Base-by-base conservation (phyloP, 2,888 invertebrate species). In the Euphydryas editha region DNA sequence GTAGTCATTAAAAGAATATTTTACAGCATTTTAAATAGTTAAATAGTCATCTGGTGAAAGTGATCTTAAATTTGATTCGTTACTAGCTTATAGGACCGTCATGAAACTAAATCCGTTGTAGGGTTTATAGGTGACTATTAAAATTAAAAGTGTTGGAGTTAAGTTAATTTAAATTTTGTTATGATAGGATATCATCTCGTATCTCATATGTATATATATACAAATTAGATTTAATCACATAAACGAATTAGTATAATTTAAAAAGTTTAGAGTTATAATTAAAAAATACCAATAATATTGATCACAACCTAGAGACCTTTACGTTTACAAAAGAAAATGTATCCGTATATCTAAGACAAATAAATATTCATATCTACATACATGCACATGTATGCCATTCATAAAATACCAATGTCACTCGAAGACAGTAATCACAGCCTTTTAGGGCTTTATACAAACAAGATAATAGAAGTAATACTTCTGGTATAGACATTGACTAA, bases 21-120 rank as follows among this genome's bases (percentile, higher is more conserved):
- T 92, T 91, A 92, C 92, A 86, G 85, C 79, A 79, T 90, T 92
- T 91, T 87, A 90, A 90, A 90, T 89, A 90, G 88, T 88, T 85
- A 89, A 90, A 92, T 91, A 90, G 82, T 84, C 81, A 91, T 92
- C 90, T 86, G 84, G 89, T 81, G 91, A 91, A 90, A 92, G 90
- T 89, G 84, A 85, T 83, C 81, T 85, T 83, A 80, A 81, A 85
- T 86, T 86, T 80, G 78, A 85, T 86, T 88, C 86, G 85, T 91
- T 89, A 90, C 84, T 74, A 76, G 71, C 69, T 73, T 72, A 72
- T 75, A 74, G 62, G 71, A 20, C 62, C 59, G 69, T 80, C 82
- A 82, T 87, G 88, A 87, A 88, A 88, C 84, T 78, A 77, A 87
- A 88, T 84, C 81, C 81, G 75, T 79, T 63, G 77, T 75, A 70